Evolutionary conservation across 1,140 invertebrate species (phyloP).

Genomic region (Forficula auricularia): DNA sequence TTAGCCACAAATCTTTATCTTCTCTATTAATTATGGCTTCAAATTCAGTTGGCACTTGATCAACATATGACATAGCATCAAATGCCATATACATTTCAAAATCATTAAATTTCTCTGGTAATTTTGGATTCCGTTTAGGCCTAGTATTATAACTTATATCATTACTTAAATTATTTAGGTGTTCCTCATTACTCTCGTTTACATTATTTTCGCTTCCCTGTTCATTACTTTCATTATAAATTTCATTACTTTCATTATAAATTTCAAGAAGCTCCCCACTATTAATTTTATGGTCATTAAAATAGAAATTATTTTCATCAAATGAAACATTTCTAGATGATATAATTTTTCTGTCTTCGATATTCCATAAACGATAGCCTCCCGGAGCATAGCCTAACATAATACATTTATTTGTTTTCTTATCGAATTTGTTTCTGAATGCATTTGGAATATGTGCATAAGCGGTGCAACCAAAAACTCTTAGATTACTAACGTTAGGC

Average conservation of each 20-base stretch:
- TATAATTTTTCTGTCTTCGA: slow-evolving; percentile 1
- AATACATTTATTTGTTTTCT: slow-evolving; percentile 2
- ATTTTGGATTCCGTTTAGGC: too few species aligned
- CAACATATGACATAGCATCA: neutral
- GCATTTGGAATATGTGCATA: slow-evolving; percentile 12
- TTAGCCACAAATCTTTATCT: neutral
- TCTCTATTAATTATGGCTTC: neutral
- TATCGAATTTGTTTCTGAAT: slow-evolving; percentile 8
- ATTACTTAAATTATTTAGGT: too few species aligned
- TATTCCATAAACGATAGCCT: slow-evolving; percentile 9
- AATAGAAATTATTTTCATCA: slow-evolving; percentile 5
- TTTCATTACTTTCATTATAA: too few species aligned
- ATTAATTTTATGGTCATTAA: too few species aligned
- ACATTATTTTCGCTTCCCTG: too few species aligned
- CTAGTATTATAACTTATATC: too few species aligned
- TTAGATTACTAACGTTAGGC: slow-evolving; percentile 11
- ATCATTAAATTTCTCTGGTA: too few species aligned
- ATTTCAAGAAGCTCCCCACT: too few species aligned
- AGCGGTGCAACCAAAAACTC: slow-evolving; percentile 11
- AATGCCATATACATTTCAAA: too few species aligned
- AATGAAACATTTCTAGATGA: slow-evolving; percentile 4
- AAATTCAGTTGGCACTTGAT: neutral
- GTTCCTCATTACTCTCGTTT: too few species aligned
- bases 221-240: too few species aligned
- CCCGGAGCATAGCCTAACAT: slow-evolving; percentile 10